Evolutionary conservation across 2,797 vertebrate species (phyloP), one percentile per base, ranked within the genome.

Genomic region (Diceros bicornis): DNA sequence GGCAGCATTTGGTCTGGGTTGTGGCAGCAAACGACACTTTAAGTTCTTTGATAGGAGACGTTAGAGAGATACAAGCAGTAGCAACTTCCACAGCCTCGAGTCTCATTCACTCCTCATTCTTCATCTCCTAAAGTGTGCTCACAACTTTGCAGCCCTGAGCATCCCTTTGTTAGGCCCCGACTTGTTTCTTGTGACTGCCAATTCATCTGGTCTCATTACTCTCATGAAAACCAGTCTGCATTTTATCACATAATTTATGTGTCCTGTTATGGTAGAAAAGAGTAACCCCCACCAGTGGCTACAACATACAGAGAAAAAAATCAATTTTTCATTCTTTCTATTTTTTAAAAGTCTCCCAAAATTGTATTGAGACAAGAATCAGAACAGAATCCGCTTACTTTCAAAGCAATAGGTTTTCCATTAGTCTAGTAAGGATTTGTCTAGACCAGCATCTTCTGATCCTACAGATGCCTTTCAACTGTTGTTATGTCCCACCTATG

Each of bases 381-480:
- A 75, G 52, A 75, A 62, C 47, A 95, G 74, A 91, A 89, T 68
- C 55, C 64, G 17, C 52, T 83, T 59, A 55, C 47, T 27, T 90
- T 84, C 32, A 79, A 81, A 96, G 94, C 61, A 72, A 18, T 81
- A 57, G 27, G 4, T 66, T 79, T 88, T 68, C 71, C 27, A 1
- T 61, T n/a, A 62, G 25, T 72, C 61, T 61, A 52, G 74, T 85
- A 93, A 96, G 61, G 7, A 59, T 96, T 78, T 92, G 62, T 93
- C 89, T 92, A 87, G 66, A 93, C 29, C 6, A 41, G 25, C 25
- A 14, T 90, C 66, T 52, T 96, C 50, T 66, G 92, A 69, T 25
- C 94, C 95, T 93, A 10, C 66, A 95, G 91, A 81, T 84, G 23
- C 81, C 86, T 91, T 89, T 62, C 89, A 91, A 95, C 89, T 27